These are phyloP conservation scores for Alcis repandata DNA, from an alignment of 2,888 invertebrate species.

Conservation along the genomic window DNA sequence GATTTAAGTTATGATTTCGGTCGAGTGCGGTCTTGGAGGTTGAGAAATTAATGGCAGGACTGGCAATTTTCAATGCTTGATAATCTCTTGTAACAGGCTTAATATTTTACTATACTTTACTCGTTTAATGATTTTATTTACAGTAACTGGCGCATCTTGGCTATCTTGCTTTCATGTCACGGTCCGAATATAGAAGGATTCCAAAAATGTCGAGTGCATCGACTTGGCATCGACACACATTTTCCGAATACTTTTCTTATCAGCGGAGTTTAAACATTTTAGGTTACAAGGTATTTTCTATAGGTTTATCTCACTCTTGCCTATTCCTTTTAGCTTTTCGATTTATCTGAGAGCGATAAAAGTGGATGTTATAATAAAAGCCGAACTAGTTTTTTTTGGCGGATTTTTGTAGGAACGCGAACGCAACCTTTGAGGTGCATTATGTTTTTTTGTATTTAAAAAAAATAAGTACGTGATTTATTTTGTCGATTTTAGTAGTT, in stretches of 20 bases:
- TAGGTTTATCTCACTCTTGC: conserved; percentile 35
- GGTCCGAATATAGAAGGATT: neutral
- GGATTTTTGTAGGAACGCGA: neutral
- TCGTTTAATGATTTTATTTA: neutral
- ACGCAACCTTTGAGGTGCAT: neutral
- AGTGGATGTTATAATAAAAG: conserved; percentile 1
- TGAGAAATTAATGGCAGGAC: conserved; percentile 10
- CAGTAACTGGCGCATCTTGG: neutral
- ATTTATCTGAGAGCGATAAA: conserved; percentile 40
- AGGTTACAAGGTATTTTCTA: conserved; percentile 32
- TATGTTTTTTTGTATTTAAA: too few species aligned
- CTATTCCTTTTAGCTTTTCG: conserved; percentile 32
- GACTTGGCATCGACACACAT: neutral
- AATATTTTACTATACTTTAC: too few species aligned
- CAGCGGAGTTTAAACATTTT: conserved; percentile 28
- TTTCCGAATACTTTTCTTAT: conserved; percentile 28
- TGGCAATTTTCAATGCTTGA: neutral
- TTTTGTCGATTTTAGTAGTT: neutral
- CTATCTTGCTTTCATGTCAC: neutral
- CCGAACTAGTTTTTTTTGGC: conserved; percentile 1
- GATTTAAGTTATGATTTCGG: conserved; percentile 24
- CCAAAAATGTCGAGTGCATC: neutral
- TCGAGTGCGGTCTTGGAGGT: conserved; percentile 2
- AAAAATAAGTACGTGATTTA: too few species aligned
- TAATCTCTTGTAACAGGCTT: too few species aligned